Evolutionary conservation across 1,140 invertebrate species (phyloP).

Genomic region (Drosophila pseudoobscura): DNA sequence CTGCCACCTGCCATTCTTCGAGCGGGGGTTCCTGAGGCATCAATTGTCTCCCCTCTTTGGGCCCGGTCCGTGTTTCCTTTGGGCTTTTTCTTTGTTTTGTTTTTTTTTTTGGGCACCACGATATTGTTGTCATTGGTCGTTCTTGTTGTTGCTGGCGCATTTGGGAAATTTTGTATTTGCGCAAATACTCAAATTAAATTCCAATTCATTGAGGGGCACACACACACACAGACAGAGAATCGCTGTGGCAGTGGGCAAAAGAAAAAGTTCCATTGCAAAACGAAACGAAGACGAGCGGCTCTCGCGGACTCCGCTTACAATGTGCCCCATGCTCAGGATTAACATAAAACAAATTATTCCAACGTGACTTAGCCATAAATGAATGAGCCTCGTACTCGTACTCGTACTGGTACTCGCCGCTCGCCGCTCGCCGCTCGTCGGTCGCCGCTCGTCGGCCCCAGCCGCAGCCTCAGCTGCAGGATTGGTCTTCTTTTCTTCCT

Average conservation of each 20-base stretch:
- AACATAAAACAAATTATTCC: constrained; percentile 83
- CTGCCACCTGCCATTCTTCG: constrained; percentile 63
- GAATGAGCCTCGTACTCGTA: constrained; percentile 64
- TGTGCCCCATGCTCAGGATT: constrained; percentile 79
- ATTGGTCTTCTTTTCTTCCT: constrained; percentile 63
- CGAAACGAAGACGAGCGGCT: constrained; percentile 18
- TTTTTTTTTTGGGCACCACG: constrained; percentile 53
- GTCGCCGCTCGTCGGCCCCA: neutral
- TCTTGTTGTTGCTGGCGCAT: constrained; percentile 39
- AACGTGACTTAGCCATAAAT: constrained; percentile 83
- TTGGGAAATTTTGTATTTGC: constrained; percentile 68
- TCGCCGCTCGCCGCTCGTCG: too few species aligned
- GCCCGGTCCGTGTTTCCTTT: too few species aligned
- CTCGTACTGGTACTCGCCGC: too few species aligned
- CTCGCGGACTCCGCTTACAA: constrained; percentile 47
- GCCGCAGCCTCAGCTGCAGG: neutral
- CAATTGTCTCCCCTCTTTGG: constrained; percentile 57
- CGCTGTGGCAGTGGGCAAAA: constrained; percentile 44
- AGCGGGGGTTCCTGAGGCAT: constrained; percentile 69
- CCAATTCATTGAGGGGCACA: constrained; percentile 81
- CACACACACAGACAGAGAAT: constrained; percentile 22
- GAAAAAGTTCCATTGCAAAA: constrained; percentile 57
- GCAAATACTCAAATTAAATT: constrained; percentile 83
- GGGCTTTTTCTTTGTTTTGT: too few species aligned
- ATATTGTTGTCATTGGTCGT: constrained; percentile 55